Evolutionary conservation across 2,888 invertebrate genomes (phyloP).

Genomic region (Cylloceria caligata): DNA sequence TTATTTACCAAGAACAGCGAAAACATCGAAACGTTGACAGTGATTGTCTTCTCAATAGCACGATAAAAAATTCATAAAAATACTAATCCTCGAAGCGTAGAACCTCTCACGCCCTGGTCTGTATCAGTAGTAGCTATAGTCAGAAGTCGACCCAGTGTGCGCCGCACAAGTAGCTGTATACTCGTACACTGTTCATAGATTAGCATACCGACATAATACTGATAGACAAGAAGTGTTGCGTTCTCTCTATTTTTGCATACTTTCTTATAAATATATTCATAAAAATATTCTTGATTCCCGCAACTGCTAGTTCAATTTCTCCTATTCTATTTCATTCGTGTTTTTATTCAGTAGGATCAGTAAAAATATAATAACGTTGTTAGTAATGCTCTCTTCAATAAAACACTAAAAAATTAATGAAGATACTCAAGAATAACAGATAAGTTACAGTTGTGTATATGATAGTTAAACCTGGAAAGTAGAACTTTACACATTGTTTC

Average conservation of each 20-base stretch:
- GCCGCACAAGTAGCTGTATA: constrained; percentile 25
- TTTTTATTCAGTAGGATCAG: not conserved
- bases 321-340: not conserved
- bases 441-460: no score
- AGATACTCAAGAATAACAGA: no score
- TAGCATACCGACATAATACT: constrained; percentile 49
- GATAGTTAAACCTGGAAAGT: no score
- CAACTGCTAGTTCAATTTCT: constrained; percentile 4
- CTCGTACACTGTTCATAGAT: constrained; percentile 52
- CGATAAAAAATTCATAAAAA: no score
- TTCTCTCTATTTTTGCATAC: constrained; percentile 22
- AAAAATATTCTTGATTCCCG: constrained; percentile 3
- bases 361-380: no score
- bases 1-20: not conserved
- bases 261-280: constrained; percentile 36
- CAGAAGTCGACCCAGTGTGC: constrained; percentile 42
- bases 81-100: no score
- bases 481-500: no score
- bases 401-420: no score
- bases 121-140: constrained; percentile 5
- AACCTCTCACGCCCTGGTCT: constrained; percentile 42
- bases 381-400: no score
- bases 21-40: no score
- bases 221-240: constrained; percentile 49
- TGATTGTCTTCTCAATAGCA: no score